Percentiles rank a stretch among this genome's conserved stretches.
Conservation (phyloP, 1,140 invertebrate genomes). For the Drosophila sturtevanti region DNA sequence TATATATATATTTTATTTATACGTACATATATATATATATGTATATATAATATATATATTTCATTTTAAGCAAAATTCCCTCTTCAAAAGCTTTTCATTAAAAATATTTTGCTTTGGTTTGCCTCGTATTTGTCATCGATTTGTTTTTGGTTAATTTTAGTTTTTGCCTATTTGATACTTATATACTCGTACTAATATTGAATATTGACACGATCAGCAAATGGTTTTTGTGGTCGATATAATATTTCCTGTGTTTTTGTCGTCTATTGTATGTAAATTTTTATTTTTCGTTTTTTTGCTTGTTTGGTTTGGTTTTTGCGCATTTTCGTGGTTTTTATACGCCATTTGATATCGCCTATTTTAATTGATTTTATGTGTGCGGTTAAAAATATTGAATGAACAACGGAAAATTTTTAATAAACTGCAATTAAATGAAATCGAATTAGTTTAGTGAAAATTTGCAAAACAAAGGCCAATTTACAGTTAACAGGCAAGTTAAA, state of each 20-base stretch:
- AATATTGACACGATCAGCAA: constrained; percentile 56
- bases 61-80: no score
- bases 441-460: neutral
- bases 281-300: constrained; percentile 17
- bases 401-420: constrained; percentile 59
- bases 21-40: no score
- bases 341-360: constrained; percentile 47
- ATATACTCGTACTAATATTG: constrained; percentile 14
- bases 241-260: constrained; percentile 2
- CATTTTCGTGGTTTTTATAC: constrained; percentile 51
- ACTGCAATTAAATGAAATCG: constrained; percentile 59
- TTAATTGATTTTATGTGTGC: constrained; percentile 77
- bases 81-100: neutral
- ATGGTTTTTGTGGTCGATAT: constrained; percentile 5
- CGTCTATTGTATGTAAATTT: constrained; percentile 14
- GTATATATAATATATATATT: no score
- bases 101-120: neutral
- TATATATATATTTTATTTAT: no score
- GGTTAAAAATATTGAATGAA: constrained; percentile 19
- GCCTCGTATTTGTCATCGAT: neutral
- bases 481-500: constrained; percentile 16
- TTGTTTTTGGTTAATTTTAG: constrained; percentile 1
- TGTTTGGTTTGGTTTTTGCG: constrained; percentile 31
- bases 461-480: constrained; percentile 28
- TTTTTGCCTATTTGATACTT: neutral